These are phyloP conservation scores for Ifrita kowaldi DNA, from an alignment of 2,113 vertebrate genomes.

Conservation along the genomic window DNA sequence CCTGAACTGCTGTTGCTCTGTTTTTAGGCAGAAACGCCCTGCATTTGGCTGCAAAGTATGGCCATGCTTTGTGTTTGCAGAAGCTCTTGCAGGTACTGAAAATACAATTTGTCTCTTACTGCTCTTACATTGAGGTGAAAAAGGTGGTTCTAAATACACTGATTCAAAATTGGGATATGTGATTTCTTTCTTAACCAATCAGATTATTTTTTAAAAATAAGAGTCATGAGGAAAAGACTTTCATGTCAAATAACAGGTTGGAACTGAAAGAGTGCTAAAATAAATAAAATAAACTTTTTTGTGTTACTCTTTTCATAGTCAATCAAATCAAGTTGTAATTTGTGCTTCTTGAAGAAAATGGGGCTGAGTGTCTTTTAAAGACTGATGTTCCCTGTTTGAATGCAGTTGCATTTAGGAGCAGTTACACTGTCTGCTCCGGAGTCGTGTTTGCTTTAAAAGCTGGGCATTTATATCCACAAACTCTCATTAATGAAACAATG, in stretches of 20 bases:
- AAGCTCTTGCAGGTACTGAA: slow-evolving; percentile 91
- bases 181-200: background rate
- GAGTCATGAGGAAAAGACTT: background rate
- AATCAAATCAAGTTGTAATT: background rate
- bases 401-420: background rate
- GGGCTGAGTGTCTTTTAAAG: background rate
- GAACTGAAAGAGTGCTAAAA: background rate
- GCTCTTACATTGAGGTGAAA: background rate
- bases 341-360: background rate
- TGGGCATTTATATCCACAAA: background rate
- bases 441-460: background rate
- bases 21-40: slow-evolving; percentile 88
- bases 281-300: background rate
- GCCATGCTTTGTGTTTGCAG: slow-evolving; percentile 89
- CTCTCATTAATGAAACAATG: background rate
- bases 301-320: background rate
- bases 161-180: accelerated
- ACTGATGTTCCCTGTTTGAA: background rate
- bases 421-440: background rate
- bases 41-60: slow-evolving; percentile 89
- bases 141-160: background rate
- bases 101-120: background rate
- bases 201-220: background rate
- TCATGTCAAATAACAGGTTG: background rate
- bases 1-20: background rate